Evolutionary conservation across 2,113 vertebrate genomes (phyloP).

Genomic region (Butastur rufipennis): DNA sequence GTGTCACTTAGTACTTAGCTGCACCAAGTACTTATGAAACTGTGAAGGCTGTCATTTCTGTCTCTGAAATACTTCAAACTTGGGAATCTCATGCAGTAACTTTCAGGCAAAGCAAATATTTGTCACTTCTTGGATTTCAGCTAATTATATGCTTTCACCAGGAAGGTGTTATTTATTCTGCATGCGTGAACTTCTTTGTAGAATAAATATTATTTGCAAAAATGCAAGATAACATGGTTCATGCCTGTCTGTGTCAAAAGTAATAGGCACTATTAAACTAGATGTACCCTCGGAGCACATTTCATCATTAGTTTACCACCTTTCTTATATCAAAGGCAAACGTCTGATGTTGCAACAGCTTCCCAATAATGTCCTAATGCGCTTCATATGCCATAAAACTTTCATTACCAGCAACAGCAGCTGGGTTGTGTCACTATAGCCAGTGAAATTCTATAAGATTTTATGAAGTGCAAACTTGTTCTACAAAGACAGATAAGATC

Average conservation of each 20-base stretch:
- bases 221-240: slow-evolving; percentile 53
- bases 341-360: not conserved
- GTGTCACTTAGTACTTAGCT: not conserved
- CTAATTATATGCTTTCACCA: slow-evolving; percentile 66
- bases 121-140: slow-evolving; percentile 66
- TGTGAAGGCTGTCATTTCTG: not conserved
- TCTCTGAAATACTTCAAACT: slow-evolving; percentile 28
- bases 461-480: not conserved
- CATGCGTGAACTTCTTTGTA: slow-evolving; percentile 56
- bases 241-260: slow-evolving; percentile 24
- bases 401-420: not conserved
- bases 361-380: not conserved
- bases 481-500: not conserved
- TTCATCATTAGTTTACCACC: slow-evolving; percentile 14
- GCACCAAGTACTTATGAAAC: not conserved
- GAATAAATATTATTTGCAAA: slow-evolving; percentile 69
- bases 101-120: slow-evolving; percentile 56
- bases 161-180: slow-evolving; percentile 67
- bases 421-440: not conserved
- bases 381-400: not conserved
- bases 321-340: slow-evolving; percentile 33
- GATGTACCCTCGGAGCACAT: not conserved
- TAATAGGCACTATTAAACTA: slow-evolving; percentile 45
- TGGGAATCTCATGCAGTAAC: slow-evolving; percentile 22
- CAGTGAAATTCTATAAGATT: not conserved